Percentiles rank a stretch among this genome's conserved stretches.
Conservation (phyloP, 2,888 invertebrate species). For the Lycocerus yunnanus region DNA sequence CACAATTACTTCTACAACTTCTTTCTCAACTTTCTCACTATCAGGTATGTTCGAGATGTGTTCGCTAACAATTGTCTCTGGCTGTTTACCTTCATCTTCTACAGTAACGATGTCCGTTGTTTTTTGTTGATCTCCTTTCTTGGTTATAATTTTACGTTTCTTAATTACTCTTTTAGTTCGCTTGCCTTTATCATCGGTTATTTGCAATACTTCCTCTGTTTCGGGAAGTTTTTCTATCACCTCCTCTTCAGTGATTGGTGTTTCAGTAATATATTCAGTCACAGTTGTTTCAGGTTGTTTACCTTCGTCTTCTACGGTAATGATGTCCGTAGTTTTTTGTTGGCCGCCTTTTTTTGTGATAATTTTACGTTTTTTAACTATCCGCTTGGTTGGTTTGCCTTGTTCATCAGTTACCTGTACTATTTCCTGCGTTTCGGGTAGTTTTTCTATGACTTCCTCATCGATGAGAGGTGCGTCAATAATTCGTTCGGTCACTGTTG, state of each 20-base stretch:
- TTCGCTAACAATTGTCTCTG: constrained; percentile 41
- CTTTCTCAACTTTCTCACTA: too few relatives aligned
- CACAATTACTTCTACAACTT: constrained; percentile 34
- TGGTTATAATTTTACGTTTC: constrained; percentile 42
- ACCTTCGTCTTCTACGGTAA: constrained; percentile 43
- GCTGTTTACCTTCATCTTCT: constrained; percentile 42
- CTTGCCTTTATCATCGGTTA: constrained; percentile 28
- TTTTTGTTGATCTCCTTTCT: constrained; percentile 37
- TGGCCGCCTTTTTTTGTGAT: constrained; percentile 35
- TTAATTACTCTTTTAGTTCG: constrained; percentile 40
- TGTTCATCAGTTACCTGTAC: constrained; percentile 27
- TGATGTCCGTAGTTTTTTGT: constrained; percentile 48
- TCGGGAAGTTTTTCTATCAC: constrained; percentile 49
- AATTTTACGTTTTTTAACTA: constrained; percentile 11
- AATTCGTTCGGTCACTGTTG: constrained; percentile 29
- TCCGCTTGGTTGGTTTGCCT: constrained; percentile 29
- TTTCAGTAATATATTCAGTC: constrained; percentile 15
- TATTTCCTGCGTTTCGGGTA: constrained; percentile 38
- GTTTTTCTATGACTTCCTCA: constrained; percentile 46
- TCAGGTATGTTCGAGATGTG: background rate
- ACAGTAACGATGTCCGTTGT: constrained; percentile 50
- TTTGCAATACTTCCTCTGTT: constrained; percentile 29
- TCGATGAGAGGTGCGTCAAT: constrained; percentile 36
- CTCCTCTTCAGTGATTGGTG: constrained; percentile 35
- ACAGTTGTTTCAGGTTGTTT: constrained; percentile 53